These are phyloP conservation scores for Tylochromis polylepis DNA, from an alignment of 2,113 vertebrate species.

Conservation along the genomic window DNA sequence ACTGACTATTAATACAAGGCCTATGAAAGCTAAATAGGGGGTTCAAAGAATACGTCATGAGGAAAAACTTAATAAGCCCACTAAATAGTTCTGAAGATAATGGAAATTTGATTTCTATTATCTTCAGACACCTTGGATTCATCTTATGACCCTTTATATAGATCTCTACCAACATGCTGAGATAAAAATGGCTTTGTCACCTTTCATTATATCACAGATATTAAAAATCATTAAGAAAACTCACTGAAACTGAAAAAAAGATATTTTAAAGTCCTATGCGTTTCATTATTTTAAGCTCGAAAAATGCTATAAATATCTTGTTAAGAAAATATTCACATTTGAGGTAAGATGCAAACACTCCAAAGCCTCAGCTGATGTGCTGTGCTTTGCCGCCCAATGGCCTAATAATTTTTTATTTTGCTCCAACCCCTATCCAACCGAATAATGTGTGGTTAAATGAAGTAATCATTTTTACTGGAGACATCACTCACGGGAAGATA, in stretches of 20 bases:
- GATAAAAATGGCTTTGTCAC: background rate
- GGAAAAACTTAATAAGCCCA: background rate
- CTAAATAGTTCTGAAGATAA: background rate
- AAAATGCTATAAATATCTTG: background rate
- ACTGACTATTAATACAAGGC: background rate
- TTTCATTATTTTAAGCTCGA: background rate
- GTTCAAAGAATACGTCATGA: background rate
- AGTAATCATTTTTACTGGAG: constrained; percentile 77
- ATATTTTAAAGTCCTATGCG: background rate
- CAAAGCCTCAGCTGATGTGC: constrained; percentile 59
- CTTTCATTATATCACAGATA: background rate
- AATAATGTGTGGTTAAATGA: constrained; percentile 77
- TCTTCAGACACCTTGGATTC: background rate
- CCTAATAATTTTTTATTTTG: constrained; percentile 63
- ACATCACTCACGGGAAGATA: constrained; percentile 75
- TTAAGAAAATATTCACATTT: constrained; percentile 15
- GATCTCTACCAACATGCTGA: background rate
- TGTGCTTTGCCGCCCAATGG: constrained; percentile 33
- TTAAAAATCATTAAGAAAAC: background rate
- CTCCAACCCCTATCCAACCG: constrained; percentile 59
- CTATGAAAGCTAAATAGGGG: background rate
- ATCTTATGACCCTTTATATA: background rate
- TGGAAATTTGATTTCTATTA: background rate
- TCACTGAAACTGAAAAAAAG: background rate
- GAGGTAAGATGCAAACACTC: constrained; percentile 2